phyloP scores from a whole-genome alignment of 2,113 vertebrate genomes.

The Plotosus lineatus region DNA sequence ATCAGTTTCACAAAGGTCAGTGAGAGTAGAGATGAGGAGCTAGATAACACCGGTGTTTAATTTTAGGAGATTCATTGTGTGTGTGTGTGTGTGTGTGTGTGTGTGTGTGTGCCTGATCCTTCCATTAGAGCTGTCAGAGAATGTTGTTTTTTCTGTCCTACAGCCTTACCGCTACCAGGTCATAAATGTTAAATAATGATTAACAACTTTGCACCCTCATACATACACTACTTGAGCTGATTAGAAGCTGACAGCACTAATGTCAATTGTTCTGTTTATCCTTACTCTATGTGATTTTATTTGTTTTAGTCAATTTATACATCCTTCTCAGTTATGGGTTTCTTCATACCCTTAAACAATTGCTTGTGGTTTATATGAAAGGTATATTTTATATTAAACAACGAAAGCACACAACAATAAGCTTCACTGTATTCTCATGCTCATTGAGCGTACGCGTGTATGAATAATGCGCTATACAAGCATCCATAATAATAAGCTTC shows the following conservation, averaged over 20 bases:
- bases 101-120: conserved; percentile 4
- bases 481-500: conserved; percentile 20
- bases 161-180: conserved; percentile 8
- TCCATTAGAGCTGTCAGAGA: conserved; percentile 22
- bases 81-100: not conserved
- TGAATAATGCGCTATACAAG: no score
- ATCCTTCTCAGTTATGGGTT: no score
- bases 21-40: conserved; percentile 28
- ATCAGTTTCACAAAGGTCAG: conserved; percentile 42
- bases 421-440: conserved; percentile 22
- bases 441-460: no score
- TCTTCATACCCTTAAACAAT: conserved; percentile 13
- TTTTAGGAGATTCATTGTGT: conserved; percentile 27
- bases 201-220: not conserved
- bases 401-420: conserved; percentile 31
- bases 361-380: conserved; percentile 47
- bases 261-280: conserved; percentile 29
- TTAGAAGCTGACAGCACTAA: conserved; percentile 34
- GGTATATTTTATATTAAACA: conserved; percentile 52
- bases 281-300: not conserved
- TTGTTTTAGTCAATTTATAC: conserved; percentile 35
- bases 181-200: conserved; percentile 11
- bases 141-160: conserved; percentile 24
- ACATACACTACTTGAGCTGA: conserved; percentile 22
- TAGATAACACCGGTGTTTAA: conserved; percentile 40